Base-by-base conservation (phyloP, 64 coral and sea anemone genomes). In the Platygyra sinensis region DNA sequence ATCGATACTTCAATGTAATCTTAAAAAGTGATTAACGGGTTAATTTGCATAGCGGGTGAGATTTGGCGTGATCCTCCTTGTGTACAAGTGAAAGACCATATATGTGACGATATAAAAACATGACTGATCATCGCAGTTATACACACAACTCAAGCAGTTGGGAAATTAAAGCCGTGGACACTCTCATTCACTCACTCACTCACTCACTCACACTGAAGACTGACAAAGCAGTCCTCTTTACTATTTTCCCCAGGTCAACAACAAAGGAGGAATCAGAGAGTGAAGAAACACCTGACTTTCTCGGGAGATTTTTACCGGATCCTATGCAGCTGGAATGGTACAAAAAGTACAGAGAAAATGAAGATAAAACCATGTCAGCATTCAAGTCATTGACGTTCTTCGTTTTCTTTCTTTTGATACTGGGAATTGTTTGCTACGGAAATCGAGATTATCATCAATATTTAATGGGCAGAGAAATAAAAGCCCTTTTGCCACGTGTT, bases 371-470 rank as follows among this genome's bases (percentile, higher is more conserved):
- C 77, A 83, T 92, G 38, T 54, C 83, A 10, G 74, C 91, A 62
- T 86, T 92, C 3, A 60, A 76, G 30, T 90, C 91, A 19, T 64
- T 87, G 60, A 64, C 80, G 4, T 31, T 80, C 39, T 95, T 73
- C 36, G 38, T 86, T 57, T 55, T 75, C 22, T 95, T 92, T 59
- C 78, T 95, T 49, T 20, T 65, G 55, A 27, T 95, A 27, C 71
- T 95, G 24, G 75, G 77, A 77, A 89, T 95, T 25, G 89, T 95
- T 20, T 95, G 94, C 61, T 95, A 95, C 69, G 94, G 94, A 73
- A 78, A 87, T 62, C 82, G 80, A 60, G 92, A 74, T 27, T 75
- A 83, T 28, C 65, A 77, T 75, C 89, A 90, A 32, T 95, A 88
- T 30, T 17, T 85, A 74, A 92, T 92, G 86, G 82, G 83, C 61